Percentiles rank a stretch among this genome's conserved stretches.
Evolutionary conservation across 2,888 invertebrate genomes (phyloP).

Genomic region (Acronicta aceris): DNA sequence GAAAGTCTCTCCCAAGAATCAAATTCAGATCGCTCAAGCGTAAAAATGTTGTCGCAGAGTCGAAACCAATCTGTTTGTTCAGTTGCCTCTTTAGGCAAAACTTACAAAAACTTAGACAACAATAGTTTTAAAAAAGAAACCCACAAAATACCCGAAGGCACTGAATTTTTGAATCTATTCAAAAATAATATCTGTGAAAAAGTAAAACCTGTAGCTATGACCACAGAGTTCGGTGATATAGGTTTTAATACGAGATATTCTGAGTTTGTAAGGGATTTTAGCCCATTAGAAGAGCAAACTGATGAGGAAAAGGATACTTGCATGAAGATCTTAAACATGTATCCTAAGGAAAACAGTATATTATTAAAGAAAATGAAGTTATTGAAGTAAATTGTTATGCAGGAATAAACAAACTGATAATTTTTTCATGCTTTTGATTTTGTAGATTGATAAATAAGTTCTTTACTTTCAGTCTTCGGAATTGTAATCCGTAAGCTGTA

Average conservation of each 20-base stretch:
- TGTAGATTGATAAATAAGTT: not conserved
- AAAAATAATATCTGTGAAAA: slow-evolving; percentile 30
- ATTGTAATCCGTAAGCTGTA: no score
- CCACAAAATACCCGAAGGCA: slow-evolving; percentile 65
- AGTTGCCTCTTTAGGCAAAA: slow-evolving; percentile 69
- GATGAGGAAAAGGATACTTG: slow-evolving; percentile 57
- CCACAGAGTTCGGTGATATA: slow-evolving; percentile 73
- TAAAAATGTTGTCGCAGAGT: slow-evolving; percentile 54
- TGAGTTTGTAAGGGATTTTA: slow-evolving; percentile 65
- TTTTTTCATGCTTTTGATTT: slow-evolving; percentile 13
- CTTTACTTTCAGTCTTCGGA: no score
- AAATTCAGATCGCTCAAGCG: slow-evolving; percentile 40
- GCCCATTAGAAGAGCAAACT: slow-evolving; percentile 43
- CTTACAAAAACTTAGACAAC: slow-evolving; percentile 76
- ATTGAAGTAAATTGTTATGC: slow-evolving; percentile 10
- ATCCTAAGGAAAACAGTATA: slow-evolving; percentile 71
- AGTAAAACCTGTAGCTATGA: slow-evolving; percentile 65
- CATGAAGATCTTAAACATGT: slow-evolving; percentile 66
- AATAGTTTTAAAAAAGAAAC: slow-evolving; percentile 68
- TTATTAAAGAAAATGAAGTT: slow-evolving; percentile 47
- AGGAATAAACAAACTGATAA: slow-evolving; percentile 6
- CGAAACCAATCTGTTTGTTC: slow-evolving; percentile 67
- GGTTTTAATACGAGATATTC: slow-evolving; percentile 74
- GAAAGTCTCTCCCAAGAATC: slow-evolving; percentile 51
- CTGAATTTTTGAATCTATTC: slow-evolving; percentile 70